These are phyloP conservation scores for Eupeodes corollae DNA, from an alignment of 1,140 invertebrate genomes.

Conservation along the genomic window DNA sequence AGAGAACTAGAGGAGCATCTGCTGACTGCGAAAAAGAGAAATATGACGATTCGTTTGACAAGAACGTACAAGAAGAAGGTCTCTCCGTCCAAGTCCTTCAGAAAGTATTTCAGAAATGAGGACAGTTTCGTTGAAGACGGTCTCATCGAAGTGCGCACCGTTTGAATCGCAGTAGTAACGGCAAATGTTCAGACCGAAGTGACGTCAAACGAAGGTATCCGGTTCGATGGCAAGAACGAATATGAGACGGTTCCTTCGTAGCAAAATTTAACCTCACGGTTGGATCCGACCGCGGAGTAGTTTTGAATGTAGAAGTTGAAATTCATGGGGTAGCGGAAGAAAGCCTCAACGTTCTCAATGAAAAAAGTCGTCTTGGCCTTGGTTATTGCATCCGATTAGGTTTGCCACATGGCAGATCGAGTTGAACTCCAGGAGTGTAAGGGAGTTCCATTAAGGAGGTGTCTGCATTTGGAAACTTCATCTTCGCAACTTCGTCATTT, in stretches of 20 bases:
- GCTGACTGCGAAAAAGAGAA: slow-evolving; percentile 81
- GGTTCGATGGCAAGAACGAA: slow-evolving; percentile 88
- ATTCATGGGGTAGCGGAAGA: slow-evolving; percentile 97
- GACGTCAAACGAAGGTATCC: slow-evolving; percentile 88
- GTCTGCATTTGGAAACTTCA: slow-evolving; percentile 83
- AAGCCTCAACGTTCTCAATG: slow-evolving; percentile 88
- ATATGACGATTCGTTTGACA: slow-evolving; percentile 74
- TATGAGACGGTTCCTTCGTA: slow-evolving; percentile 93
- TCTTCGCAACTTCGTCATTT: slow-evolving; percentile 55
- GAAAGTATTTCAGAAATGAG: slow-evolving; percentile 91
- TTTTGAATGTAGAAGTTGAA: slow-evolving; percentile 98
- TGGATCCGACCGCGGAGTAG: slow-evolving; percentile 82
- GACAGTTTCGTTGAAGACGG: slow-evolving; percentile 98
- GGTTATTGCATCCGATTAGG: slow-evolving; percentile 95
- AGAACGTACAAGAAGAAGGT: slow-evolving; percentile 96
- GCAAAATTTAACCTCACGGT: slow-evolving; percentile 75
- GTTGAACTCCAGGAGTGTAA: slow-evolving; percentile 28
- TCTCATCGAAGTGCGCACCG: slow-evolving; percentile 62
- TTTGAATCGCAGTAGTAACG: slow-evolving; percentile 80
- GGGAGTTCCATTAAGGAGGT: slow-evolving; percentile 79
- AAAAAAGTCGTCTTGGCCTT: slow-evolving; percentile 82
- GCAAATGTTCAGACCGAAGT: slow-evolving; percentile 90
- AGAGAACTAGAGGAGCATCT: slow-evolving; percentile 65
- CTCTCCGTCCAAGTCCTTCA: slow-evolving; percentile 95
- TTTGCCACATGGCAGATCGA: slow-evolving; percentile 56